A percentile compares a stretch with the other conserved stretches of the same genome.
phyloP scores from a whole-genome alignment of 2,888 invertebrate genomes.

The Macrosiphum euphorbiae region DNA sequence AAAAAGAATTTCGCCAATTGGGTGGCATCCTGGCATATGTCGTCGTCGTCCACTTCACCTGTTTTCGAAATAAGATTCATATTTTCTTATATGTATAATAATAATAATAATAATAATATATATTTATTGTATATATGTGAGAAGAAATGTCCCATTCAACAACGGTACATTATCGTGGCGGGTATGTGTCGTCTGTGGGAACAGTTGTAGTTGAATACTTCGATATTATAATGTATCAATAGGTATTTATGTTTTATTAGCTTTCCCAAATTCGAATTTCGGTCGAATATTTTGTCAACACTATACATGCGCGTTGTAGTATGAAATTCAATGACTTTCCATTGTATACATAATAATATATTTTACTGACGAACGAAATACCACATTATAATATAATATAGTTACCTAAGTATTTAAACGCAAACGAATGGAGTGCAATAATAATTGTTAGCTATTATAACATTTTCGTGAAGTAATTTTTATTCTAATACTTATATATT shows the following conservation, averaged over 20 bases:
- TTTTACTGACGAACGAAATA: background rate
- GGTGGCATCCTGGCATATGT: conserved; percentile 37
- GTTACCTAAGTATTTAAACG: background rate
- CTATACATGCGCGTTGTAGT: background rate
- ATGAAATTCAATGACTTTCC: background rate
- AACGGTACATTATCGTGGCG: background rate
- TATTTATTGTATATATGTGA: background rate
- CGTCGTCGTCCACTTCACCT: conserved; percentile 27
- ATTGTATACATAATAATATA: background rate
- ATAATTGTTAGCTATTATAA: background rate
- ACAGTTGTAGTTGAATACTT: conserved; percentile 31
- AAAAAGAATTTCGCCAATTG: conserved; percentile 60
- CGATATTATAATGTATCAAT: background rate
- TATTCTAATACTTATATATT: background rate
- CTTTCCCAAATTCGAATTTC: conserved; percentile 17
- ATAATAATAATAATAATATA: background rate
- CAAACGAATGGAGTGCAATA: background rate
- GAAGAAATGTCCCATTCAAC: conserved; percentile 24
- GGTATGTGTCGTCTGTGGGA: conserved; percentile 12
- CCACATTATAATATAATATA: background rate
- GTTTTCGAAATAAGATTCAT: conserved; percentile 37
- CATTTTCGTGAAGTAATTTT: background rate
- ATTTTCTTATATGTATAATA: background rate
- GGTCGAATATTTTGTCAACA: background rate
- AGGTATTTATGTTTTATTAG: background rate